A percentile compares a stretch with the other conserved stretches of the same genome.
phyloP scores from a whole-genome alignment of 2,113 vertebrate species.

The Pseudorectes ferrugineus region DNA sequence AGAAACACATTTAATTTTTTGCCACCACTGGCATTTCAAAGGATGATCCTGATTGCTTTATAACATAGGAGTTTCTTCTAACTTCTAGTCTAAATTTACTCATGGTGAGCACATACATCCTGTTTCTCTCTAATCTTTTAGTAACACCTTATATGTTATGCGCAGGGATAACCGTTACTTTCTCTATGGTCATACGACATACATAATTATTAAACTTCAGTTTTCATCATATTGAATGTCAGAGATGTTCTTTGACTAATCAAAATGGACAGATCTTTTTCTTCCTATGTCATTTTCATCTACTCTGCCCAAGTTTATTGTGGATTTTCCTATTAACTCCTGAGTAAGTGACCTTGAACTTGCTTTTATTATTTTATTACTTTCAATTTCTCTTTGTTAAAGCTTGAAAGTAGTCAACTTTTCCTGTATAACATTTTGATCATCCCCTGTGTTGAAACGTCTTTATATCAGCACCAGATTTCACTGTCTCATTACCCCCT shows the following conservation, averaged over 20 bases:
- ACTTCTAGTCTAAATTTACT: not conserved
- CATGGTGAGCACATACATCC: not conserved
- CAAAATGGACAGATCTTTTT: not conserved
- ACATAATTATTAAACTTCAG: not conserved
- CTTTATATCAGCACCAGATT: not conserved
- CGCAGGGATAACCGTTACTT: not conserved
- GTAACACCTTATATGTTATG: not conserved
- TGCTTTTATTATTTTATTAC: not conserved
- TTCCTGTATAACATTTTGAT: not conserved
- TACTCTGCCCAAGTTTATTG: not conserved
- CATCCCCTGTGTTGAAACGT: not conserved
- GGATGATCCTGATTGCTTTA: not conserved
- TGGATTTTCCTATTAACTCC: not conserved
- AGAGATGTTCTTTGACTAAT: not conserved
- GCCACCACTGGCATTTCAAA: not conserved
- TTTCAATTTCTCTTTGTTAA: not conserved
- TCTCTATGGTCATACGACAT: not conserved
- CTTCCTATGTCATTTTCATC: not conserved
- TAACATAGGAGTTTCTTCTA: not conserved
- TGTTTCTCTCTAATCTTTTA: not conserved
- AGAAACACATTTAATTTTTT: not conserved
- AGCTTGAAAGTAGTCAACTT: not conserved
- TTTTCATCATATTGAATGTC: not conserved
- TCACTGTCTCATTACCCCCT: not conserved
- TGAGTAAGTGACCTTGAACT: not conserved